These are phyloP conservation scores for Cataglyphis albicans DNA, from an alignment of 2,888 invertebrate genomes.

Conservation along the genomic window DNA sequence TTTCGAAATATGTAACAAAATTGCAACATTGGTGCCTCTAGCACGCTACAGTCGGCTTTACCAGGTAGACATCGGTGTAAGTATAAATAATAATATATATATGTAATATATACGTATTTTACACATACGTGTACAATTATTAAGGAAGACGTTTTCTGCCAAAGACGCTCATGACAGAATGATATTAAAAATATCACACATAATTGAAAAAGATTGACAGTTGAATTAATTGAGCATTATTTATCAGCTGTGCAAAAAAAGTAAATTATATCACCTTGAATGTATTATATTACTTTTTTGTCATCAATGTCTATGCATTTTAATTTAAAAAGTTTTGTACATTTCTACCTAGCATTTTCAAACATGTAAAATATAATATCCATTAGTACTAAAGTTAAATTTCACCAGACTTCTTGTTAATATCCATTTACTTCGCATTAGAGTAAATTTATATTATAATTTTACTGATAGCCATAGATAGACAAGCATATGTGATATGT, in stretches of 20 bases:
- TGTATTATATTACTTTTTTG: not conserved
- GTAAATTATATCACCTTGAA: not conserved
- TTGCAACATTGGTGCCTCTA: not conserved
- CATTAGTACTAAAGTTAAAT: not conserved
- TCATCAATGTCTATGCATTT: slow-evolving; percentile 6
- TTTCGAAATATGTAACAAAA: not conserved
- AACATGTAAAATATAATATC: not conserved
- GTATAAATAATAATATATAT: not conserved
- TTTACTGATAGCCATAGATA: not conserved
- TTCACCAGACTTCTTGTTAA: too few relatives aligned
- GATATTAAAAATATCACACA: not conserved
- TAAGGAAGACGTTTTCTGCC: not conserved
- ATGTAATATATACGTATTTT: not conserved
- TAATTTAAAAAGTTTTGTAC: slow-evolving; percentile 14
- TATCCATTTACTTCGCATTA: not conserved
- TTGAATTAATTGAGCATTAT: slow-evolving; percentile 15
- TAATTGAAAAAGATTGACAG: not conserved
- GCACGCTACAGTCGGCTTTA: not conserved
- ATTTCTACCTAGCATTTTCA: not conserved
- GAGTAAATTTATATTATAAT: not conserved
- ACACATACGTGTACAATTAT: not conserved
- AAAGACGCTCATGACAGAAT: not conserved
- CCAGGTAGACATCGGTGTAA: not conserved
- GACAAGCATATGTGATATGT: not conserved
- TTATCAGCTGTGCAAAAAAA: not conserved